Evolutionary conservation across 2,113 vertebrate genomes (phyloP).

Genomic region (Prionailurus bengalensis): DNA sequence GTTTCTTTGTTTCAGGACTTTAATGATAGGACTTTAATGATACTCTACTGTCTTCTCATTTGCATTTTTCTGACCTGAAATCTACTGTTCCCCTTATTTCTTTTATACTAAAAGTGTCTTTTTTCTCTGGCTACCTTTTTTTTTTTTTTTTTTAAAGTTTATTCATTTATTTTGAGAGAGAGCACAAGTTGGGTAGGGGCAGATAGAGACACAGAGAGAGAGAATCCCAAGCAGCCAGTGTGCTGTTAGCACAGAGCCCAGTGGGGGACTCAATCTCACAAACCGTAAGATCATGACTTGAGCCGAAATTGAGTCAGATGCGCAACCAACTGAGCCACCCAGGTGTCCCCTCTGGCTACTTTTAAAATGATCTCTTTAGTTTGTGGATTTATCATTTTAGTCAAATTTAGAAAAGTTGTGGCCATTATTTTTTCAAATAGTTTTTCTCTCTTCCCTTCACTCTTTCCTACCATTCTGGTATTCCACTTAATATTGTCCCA

Average conservation of each 20-base stretch:
- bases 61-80: background rate
- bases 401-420: background rate
- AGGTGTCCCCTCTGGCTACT: background rate
- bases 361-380: conserved; percentile 36
- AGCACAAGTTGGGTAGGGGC: too few relatives aligned
- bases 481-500: background rate
- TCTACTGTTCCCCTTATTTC: background rate
- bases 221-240: too few relatives aligned
- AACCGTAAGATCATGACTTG: too few relatives aligned
- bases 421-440: background rate
- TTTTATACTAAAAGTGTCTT: background rate
- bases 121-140: background rate
- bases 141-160: too few relatives aligned
- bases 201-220: too few relatives aligned
- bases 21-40: background rate
- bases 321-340: too few relatives aligned
- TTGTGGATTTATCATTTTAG: conserved; percentile 18
- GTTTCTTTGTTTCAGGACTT: background rate
- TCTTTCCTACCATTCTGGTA: background rate
- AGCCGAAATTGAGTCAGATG: too few relatives aligned
- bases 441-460: background rate
- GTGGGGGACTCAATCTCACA: too few relatives aligned
- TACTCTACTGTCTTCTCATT: background rate
- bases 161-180: too few relatives aligned
- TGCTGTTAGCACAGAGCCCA: too few relatives aligned